Conservation (phyloP, 2,888 invertebrate species). For the Operophtera brumata region DNA sequence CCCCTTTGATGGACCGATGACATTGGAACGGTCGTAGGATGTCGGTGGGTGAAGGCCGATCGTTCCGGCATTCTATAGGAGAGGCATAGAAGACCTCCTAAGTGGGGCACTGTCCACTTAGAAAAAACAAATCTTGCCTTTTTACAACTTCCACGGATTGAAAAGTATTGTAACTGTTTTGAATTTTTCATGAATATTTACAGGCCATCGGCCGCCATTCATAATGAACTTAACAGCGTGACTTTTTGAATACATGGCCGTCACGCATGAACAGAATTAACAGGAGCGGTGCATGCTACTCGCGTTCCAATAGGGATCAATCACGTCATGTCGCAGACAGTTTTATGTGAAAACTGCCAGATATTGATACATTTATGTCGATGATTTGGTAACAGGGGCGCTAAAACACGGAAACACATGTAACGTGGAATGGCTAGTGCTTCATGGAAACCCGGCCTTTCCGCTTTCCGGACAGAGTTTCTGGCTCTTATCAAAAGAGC, state of each 20-base stretch:
- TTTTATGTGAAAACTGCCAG: neutral
- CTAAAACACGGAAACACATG: no score
- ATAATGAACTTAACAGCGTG: constrained; percentile 30
- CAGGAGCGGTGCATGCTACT: constrained; percentile 18
- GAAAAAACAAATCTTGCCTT: neutral
- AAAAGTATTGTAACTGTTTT: neutral
- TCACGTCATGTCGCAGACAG: constrained; percentile 2
- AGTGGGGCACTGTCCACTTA: no score
- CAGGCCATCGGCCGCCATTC: constrained; percentile 19
- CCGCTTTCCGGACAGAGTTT: no score
- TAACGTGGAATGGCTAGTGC: no score
- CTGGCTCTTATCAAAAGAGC: no score
- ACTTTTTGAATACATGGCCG: constrained; percentile 16
- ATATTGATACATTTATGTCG: neutral
- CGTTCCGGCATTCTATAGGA: neutral
- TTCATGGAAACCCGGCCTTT: no score
- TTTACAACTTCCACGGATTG: neutral
- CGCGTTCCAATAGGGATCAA: constrained; percentile 16
- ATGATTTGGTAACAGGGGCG: neutral
- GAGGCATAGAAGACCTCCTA: no score
- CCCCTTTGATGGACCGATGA: neutral
- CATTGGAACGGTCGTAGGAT: neutral
- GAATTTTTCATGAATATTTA: neutral
- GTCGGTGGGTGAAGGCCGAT: neutral
- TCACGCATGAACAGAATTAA: constrained; percentile 15